Percentiles rank a stretch among this genome's conserved stretches.
Conservation (phyloP, 2,888 invertebrate species). For the Agrotis clavis region DNA sequence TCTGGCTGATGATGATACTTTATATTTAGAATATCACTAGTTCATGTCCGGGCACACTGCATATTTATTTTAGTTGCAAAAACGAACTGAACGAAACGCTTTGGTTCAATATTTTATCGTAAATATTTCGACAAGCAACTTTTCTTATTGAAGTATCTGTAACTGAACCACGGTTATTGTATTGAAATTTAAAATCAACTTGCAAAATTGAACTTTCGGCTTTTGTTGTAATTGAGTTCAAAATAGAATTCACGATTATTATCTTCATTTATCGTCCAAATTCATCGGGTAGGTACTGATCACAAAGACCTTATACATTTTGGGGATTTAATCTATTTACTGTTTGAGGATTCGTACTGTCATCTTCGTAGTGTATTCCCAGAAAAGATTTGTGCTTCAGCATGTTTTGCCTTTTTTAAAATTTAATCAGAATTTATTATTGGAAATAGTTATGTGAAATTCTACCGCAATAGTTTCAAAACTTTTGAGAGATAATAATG, state of each 20-base stretch:
- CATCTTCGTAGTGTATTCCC: neutral
- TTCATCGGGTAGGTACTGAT: neutral
- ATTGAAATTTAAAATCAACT: neutral
- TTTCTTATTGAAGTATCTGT: neutral
- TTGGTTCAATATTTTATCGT: no score
- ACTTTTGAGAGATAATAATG: no score
- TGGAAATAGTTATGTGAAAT: neutral
- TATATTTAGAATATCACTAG: no score
- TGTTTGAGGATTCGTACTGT: neutral
- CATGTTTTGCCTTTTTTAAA: neutral
- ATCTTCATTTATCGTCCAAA: neutral
- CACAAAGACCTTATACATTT: neutral
- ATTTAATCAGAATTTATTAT: no score
- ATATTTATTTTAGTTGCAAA: no score
- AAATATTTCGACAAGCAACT: neutral
- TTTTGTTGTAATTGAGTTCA: neutral
- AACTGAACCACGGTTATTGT: neutral
- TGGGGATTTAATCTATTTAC: slow-evolving; percentile 7
- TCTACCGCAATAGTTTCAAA: no score
- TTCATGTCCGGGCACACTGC: no score
- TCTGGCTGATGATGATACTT: no score
- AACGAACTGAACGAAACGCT: no score
- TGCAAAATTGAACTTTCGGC: neutral
- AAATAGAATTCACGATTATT: neutral
- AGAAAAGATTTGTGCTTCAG: neutral